A percentile compares a stretch with the other conserved stretches of the same genome.
These are phyloP conservation scores for Prunella strophiata DNA, from an alignment of 2,797 vertebrate genomes.

Conservation along the genomic window DNA sequence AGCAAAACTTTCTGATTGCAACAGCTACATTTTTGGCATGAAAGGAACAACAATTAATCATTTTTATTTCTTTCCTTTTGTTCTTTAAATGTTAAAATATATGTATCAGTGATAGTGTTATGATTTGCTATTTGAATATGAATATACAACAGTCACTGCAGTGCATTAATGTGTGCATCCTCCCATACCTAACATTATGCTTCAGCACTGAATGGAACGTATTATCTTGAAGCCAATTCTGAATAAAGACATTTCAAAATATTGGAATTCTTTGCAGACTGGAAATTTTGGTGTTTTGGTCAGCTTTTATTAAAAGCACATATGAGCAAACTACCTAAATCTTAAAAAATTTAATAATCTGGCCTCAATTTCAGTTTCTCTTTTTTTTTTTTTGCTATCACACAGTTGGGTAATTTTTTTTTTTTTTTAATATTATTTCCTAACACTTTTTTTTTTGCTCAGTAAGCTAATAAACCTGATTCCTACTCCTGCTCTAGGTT, in stretches of 20 bases:
- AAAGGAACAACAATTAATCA: not conserved
- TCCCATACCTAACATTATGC: not conserved
- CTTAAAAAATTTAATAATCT: not conserved
- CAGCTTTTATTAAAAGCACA: not conserved
- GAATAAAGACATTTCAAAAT: not conserved
- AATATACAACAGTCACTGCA: not conserved
- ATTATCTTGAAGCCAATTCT: not conserved
- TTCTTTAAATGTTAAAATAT: not conserved
- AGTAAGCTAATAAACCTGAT: not conserved
- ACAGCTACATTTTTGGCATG: not conserved
- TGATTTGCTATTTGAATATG: not conserved
- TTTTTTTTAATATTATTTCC: not conserved
- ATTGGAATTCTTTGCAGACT: not conserved
- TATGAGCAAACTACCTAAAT: not conserved
- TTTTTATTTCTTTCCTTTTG: constrained; percentile 25
- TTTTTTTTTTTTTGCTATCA: not conserved
- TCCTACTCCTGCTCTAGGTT: not conserved
- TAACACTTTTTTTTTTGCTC: not conserved
- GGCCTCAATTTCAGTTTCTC: not conserved
- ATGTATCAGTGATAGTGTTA: not conserved
- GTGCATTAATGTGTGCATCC: not conserved
- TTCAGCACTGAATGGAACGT: not conserved
- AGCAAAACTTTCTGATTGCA: not conserved
- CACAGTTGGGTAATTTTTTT: not conserved
- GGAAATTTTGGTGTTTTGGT: not conserved